Conservation (phyloP, 2,888 invertebrate species). For the Lysandra coridon region DNA sequence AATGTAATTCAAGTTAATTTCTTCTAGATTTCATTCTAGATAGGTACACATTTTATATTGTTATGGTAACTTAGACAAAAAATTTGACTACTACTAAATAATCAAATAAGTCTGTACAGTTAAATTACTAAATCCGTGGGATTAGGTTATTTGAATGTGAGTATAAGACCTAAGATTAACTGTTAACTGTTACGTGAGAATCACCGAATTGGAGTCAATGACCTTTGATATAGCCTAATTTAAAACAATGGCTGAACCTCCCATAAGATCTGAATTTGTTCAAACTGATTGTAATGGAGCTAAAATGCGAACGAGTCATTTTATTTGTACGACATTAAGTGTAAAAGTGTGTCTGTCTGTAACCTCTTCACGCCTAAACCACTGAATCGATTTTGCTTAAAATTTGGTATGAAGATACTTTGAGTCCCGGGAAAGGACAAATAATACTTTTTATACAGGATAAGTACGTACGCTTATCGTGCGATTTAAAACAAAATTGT, state of each 20-base stretch:
- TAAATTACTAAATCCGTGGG: background rate
- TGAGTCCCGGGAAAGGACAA: too few relatives aligned
- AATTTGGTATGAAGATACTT: too few relatives aligned
- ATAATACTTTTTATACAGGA: too few relatives aligned
- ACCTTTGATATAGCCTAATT: slow-evolving; percentile 6
- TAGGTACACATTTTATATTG: too few relatives aligned
- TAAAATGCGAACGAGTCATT: background rate
- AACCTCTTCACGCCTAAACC: too few relatives aligned
- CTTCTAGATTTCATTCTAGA: too few relatives aligned
- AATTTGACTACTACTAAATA: background rate
- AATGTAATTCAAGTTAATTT: too few relatives aligned
- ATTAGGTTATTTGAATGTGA: background rate
- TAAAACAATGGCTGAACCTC: background rate
- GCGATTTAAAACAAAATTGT: too few relatives aligned
- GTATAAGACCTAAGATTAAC: background rate
- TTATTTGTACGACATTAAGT: background rate
- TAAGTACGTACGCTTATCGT: too few relatives aligned
- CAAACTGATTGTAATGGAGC: background rate
- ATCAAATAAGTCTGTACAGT: background rate
- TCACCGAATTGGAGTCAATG: background rate
- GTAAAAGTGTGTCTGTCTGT: too few relatives aligned
- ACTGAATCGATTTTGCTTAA: too few relatives aligned
- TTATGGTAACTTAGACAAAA: background rate
- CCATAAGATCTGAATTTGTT: too few relatives aligned
- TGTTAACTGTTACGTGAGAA: slow-evolving; percentile 20